phyloP scores from a whole-genome alignment of 2,797 vertebrate species.

The Pitangus sulphuratus region DNA sequence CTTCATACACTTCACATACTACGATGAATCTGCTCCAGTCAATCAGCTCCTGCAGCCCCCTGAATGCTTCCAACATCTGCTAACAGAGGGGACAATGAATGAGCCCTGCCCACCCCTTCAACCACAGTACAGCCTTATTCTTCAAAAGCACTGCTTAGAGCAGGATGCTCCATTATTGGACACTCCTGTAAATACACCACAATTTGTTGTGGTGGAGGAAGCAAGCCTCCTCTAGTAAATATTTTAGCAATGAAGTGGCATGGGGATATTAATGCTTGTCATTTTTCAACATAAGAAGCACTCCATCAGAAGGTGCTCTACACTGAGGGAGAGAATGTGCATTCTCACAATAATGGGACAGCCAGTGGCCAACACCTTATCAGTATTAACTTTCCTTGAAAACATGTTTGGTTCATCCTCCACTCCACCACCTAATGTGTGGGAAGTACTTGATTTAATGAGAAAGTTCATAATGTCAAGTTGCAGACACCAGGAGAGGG shows the following conservation, averaged over 20 bases:
- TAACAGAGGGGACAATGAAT: background rate
- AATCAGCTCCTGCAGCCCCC: slow-evolving; percentile 10
- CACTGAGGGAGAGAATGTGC: background rate
- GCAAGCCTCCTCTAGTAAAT: slow-evolving; percentile 47
- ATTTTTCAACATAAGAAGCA: slow-evolving; percentile 44
- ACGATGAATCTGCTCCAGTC: slow-evolving; percentile 36
- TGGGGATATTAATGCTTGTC: slow-evolving; percentile 12
- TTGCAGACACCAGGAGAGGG: slow-evolving; percentile 17
- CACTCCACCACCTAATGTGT: background rate
- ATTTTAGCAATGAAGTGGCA: slow-evolving; percentile 48
- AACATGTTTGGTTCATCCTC: slow-evolving; percentile 1
- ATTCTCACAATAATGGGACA: slow-evolving; percentile 45
- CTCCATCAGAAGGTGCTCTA: slow-evolving; percentile 12
- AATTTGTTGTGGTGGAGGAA: slow-evolving; percentile 11
- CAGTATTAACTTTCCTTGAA: slow-evolving; percentile 45
- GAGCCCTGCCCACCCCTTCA: background rate
- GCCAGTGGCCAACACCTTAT: background rate
- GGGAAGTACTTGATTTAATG: slow-evolving; percentile 7
- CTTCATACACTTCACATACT: background rate
- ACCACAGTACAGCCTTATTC: background rate
- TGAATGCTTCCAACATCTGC: slow-evolving; percentile 29
- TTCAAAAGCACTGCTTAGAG: background rate
- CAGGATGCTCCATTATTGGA: background rate
- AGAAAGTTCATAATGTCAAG: slow-evolving; percentile 39
- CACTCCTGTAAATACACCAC: slow-evolving; percentile 13